Evolutionary conservation across 2,888 invertebrate genomes (phyloP).

Genomic region (Zeuzera pyrina): DNA sequence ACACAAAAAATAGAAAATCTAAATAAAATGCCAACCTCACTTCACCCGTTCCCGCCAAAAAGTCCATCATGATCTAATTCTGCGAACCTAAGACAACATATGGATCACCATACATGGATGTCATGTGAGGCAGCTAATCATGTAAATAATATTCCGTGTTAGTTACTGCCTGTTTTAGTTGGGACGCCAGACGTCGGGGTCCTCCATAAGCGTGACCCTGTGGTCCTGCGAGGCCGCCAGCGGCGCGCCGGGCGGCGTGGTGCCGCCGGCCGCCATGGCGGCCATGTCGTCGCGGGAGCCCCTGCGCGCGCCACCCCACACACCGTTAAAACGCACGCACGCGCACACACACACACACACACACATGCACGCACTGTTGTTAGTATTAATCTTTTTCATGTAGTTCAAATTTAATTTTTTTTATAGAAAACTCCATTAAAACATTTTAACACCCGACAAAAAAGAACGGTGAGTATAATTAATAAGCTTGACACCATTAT

Average conservation of each 20-base stretch:
- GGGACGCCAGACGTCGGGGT: slow-evolving; percentile 94
- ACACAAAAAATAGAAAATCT: too few species aligned
- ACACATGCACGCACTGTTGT: slow-evolving; percentile 8
- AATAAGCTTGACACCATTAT: too few species aligned
- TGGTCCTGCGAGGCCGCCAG: slow-evolving; percentile 69
- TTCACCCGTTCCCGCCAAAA: too few species aligned
- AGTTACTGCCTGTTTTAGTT: slow-evolving; percentile 77
- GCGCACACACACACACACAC: slow-evolving; percentile 13
- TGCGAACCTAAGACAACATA: too few species aligned
- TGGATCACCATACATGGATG: too few species aligned
- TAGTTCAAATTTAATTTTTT: neutral
- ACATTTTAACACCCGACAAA: neutral
- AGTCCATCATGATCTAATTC: too few species aligned
- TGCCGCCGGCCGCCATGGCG: slow-evolving; percentile 78
- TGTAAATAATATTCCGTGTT: slow-evolving; percentile 22
- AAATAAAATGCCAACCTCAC: too few species aligned
- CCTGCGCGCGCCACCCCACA: slow-evolving; percentile 71
- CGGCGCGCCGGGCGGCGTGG: slow-evolving; percentile 71
- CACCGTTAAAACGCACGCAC: slow-evolving; percentile 15
- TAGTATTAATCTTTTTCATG: slow-evolving; percentile 7
- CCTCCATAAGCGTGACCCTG: slow-evolving; percentile 91
- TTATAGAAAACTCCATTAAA: neutral
- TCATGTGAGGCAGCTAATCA: slow-evolving; percentile 23
- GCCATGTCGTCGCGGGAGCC: slow-evolving; percentile 89
- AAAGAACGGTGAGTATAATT: neutral